These are phyloP conservation scores for Torymus aiolomorphi DNA, from an alignment of 2,888 invertebrate genomes.

Conservation along the genomic window DNA sequence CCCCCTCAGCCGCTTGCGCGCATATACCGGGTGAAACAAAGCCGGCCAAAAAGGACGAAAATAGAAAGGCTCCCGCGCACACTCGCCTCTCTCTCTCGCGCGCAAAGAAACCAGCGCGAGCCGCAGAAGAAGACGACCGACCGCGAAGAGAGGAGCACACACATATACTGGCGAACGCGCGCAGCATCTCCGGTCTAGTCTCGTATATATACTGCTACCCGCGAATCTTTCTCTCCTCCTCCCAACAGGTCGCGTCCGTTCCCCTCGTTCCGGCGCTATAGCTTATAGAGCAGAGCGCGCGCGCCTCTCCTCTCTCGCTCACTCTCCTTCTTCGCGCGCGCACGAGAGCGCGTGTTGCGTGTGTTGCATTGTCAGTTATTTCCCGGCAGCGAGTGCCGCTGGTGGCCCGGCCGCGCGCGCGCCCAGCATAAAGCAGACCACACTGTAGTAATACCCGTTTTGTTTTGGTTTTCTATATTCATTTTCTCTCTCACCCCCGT, in stretches of 20 bases:
- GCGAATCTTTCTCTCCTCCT: constrained; percentile 35
- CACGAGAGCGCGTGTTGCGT: constrained; percentile 65
- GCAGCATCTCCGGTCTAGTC: constrained; percentile 42
- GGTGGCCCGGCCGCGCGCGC: constrained; percentile 41
- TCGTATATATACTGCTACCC: not conserved
- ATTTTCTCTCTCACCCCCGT: no score
- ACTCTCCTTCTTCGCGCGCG: constrained; percentile 55
- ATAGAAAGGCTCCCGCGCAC: constrained; percentile 12
- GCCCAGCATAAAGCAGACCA: constrained; percentile 20
- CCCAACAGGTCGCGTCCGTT: constrained; percentile 56
- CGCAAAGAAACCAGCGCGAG: no score
- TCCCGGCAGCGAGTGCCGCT: constrained; percentile 74
- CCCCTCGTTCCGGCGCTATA: constrained; percentile 53
- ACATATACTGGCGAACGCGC: not conserved
- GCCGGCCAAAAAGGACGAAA: constrained; percentile 33
- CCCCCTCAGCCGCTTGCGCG: no score
- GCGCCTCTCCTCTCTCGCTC: constrained; percentile 56
- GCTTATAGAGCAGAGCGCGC: not conserved
- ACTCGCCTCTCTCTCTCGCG: not conserved
- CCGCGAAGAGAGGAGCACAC: no score
- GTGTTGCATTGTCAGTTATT: constrained; percentile 72
- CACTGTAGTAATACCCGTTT: not conserved
- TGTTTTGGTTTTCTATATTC: no score
- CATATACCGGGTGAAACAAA: constrained; percentile 32
- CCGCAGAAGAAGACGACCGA: no score